Evolutionary conservation across 2,888 invertebrate species (phyloP).

Genomic region (Dioctria rufipes): DNA sequence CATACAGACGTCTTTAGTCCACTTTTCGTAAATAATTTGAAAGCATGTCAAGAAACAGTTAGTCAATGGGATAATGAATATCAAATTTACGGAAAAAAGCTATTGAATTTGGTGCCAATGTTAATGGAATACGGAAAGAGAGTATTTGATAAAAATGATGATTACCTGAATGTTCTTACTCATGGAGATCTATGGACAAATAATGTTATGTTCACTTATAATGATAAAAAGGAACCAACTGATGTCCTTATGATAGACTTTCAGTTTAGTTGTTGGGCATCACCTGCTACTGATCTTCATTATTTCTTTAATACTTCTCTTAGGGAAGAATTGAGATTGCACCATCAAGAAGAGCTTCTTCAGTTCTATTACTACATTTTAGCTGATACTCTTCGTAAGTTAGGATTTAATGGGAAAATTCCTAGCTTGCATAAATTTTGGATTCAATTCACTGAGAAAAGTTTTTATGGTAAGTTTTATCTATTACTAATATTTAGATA

Average conservation of each 20-base stretch:
- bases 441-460: constrained; percentile 64
- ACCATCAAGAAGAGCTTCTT: constrained; percentile 67
- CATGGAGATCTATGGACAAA: constrained; percentile 71
- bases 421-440: constrained; percentile 67
- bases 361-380: constrained; percentile 65
- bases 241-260: constrained; percentile 69
- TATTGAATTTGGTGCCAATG: constrained; percentile 63
- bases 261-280: constrained; percentile 70
- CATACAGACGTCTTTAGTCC: constrained; percentile 66
- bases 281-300: constrained; percentile 69
- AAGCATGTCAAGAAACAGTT: constrained; percentile 65
- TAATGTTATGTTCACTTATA: constrained; percentile 68
- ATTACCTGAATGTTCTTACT: constrained; percentile 66
- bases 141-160: constrained; percentile 56
- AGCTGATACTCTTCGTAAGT: constrained; percentile 63
- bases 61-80: constrained; percentile 65
- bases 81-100: constrained; percentile 65
- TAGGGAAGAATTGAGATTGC: constrained; percentile 65
- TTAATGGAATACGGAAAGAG: constrained; percentile 67
- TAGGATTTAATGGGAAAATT: constrained; percentile 64
- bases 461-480: constrained; percentile 58
- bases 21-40: constrained; percentile 65
- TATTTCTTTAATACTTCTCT: constrained; percentile 69
- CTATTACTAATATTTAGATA: too few species aligned
- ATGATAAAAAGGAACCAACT: constrained; percentile 59